Base-by-base conservation (phyloP, 2,888 invertebrate species). In the Mellilla xanthometata region DNA sequence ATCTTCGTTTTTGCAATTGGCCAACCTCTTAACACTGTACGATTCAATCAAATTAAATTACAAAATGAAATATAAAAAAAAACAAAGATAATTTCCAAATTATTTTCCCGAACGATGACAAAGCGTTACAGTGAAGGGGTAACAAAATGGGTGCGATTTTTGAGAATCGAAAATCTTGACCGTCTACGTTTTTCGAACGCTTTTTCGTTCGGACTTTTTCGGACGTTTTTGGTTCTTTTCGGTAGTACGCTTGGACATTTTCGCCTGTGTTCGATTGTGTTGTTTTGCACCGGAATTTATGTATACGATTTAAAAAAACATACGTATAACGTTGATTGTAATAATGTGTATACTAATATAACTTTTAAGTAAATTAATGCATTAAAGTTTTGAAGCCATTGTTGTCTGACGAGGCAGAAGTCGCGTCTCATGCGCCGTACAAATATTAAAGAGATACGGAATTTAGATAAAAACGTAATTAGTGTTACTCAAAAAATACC, bases 1-100 rank as follows among this genome's bases (percentile, higher is more conserved):
- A 90, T 86, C 90, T 90, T 90, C 90, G 90, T 90, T 90, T 90
- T 90, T 90, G 90, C 90, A 90, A 90, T 90, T 89, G 90, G 90
- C 90, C 90, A 89, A 81, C 88, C 87, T 85, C 86, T 82, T 76
- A 68, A 75, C 88, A 88, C 87, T 90, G 90, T 90, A 83, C 79
- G 72, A 81, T 72, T 71, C 64, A 69, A 73, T 71, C 73, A 66
- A 65, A 72, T 69, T 69, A 65, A 72, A 66, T 24, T 24, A 24
- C 65, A 76, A 63, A 65, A 60, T 55, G 52, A 8, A 59, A 52
- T 59, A 54, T 54, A 49, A 24, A 49, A 42, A 31, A 52, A 58
- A 62, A 54, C 63, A 41, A 58, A 58, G 27, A 39, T 62, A 54
- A 57, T 58, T 63, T 65, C 62, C 60, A 58, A 71, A 74, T 68